A percentile compares a stretch with the other conserved stretches of the same genome.
These are phyloP conservation scores for Alligator sinensis DNA, from an alignment of 2,113 vertebrate genomes.

Conservation along the genomic window DNA sequence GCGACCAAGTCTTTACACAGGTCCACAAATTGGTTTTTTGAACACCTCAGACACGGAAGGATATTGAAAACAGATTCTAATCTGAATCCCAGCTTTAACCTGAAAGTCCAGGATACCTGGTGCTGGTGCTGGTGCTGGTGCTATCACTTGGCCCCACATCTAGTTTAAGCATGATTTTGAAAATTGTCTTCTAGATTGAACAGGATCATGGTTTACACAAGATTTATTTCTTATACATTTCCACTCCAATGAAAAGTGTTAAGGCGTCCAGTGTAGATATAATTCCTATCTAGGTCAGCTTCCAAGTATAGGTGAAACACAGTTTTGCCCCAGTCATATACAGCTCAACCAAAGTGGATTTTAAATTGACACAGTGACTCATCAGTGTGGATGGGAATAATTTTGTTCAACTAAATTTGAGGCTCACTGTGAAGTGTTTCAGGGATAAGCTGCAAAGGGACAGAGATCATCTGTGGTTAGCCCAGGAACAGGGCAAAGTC, in stretches of 20 bases:
- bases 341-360: neutral
- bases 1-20: too few relatives aligned
- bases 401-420: neutral
- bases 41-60: too few relatives aligned
- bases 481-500: neutral
- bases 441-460: neutral
- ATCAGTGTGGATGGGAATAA: neutral
- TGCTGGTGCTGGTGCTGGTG: too few relatives aligned
- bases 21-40: too few relatives aligned
- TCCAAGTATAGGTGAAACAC: neutral
- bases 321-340: rapidly evolving
- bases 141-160: too few relatives aligned
- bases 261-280: neutral
- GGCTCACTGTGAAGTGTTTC: neutral
- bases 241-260: neutral
- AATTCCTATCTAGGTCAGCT: too few relatives aligned
- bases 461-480: neutral
- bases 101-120: too few relatives aligned
- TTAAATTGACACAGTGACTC: neutral
- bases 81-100: too few relatives aligned
- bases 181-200: too few relatives aligned
- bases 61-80: too few relatives aligned
- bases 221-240: neutral
- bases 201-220: neutral
- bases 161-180: too few relatives aligned